Base-by-base conservation (phyloP, 2,797 vertebrate genomes). In the Hippoglossus hippoglossus region DNA sequence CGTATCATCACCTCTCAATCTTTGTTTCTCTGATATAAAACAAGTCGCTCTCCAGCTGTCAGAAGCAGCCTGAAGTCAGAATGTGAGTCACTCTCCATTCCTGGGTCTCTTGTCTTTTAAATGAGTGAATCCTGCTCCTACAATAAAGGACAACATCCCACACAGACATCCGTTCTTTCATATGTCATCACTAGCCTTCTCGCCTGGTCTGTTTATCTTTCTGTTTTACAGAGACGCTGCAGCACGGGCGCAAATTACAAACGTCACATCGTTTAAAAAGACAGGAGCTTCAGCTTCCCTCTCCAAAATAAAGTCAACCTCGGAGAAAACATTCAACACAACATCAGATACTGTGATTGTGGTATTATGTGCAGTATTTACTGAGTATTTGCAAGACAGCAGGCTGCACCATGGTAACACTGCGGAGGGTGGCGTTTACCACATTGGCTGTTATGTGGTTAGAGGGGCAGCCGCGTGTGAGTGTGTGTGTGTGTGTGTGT, bases 151-250 rank as follows among this genome's bases (percentile, higher is more conserved):
- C 36, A 50, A 70, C 59, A 58, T 12, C 71, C 58, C 39, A 66
- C 63, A 53, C 69, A 54, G 21, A 18, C 49, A 2, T 58, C 46
- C 34, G 28, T 67, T 24, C 39, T 44, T 53, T 73, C 44, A 56
- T 47, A 63, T 15, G 19, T 51, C 78, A 67, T 77, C 71, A 78
- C 76, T 71, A 69, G 51, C 61, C 21, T 53, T 71, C 56, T 67
- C 4, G 6, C 69, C 39, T 67, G 52, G 63, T 54, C 39, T 24
- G 80, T 81, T 82, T 21, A 70, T 67, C 70, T 55, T 21, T 54
- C 24, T 15, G 47, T 0, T 18, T 18, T 2, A 57, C 39, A 76
- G 75, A 74, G 22, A 66, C 44, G 51, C 61, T 60, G 21, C 52
- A 70, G 63, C 2, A 51, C 77, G 55, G 68, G 71, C 74, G 61